phyloP scores from a whole-genome alignment of 2,888 invertebrate genomes.

The Pachymerium ferrugineum region DNA sequence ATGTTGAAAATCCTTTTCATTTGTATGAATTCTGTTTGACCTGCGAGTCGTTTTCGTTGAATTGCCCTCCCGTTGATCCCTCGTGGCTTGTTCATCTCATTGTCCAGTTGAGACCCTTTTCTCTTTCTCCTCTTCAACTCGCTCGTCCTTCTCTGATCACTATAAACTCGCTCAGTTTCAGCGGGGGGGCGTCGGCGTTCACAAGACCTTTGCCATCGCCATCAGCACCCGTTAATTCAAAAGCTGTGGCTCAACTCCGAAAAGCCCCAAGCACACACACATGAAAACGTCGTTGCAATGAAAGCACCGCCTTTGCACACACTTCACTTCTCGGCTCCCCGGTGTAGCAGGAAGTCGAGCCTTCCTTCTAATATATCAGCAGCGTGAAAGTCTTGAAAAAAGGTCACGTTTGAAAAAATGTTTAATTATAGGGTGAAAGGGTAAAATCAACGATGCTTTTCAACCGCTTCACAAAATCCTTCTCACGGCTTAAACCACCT shows the following conservation, averaged over 20 bases:
- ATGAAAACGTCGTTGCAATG: neutral
- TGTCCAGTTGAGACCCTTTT: neutral
- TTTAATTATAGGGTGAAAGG: neutral
- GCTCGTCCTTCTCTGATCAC: neutral
- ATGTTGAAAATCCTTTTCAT: conserved; percentile 2
- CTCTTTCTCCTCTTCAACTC: neutral
- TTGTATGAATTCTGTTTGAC: neutral
- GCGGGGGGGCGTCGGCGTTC: neutral
- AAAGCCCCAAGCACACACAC: neutral
- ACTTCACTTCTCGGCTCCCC: neutral
- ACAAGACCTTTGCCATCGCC: neutral
- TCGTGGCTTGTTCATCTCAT: neutral
- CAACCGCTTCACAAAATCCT: neutral
- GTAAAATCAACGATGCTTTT: neutral
- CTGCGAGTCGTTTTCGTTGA: neutral
- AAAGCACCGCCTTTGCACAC: neutral
- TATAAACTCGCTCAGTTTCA: neutral
- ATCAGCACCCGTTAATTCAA: conserved; percentile 2
- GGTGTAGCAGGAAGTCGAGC: neutral
- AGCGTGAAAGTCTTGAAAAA: neutral
- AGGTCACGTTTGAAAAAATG: neutral
- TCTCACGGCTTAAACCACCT: neutral
- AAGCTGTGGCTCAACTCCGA: neutral
- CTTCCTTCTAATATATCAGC: neutral
- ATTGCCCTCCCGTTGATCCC: conserved; percentile 2